Evolutionary conservation across 2,797 vertebrate species (phyloP), one percentile per base, ranked within the genome.

Genomic region (Hylomyscus alleni): DNA sequence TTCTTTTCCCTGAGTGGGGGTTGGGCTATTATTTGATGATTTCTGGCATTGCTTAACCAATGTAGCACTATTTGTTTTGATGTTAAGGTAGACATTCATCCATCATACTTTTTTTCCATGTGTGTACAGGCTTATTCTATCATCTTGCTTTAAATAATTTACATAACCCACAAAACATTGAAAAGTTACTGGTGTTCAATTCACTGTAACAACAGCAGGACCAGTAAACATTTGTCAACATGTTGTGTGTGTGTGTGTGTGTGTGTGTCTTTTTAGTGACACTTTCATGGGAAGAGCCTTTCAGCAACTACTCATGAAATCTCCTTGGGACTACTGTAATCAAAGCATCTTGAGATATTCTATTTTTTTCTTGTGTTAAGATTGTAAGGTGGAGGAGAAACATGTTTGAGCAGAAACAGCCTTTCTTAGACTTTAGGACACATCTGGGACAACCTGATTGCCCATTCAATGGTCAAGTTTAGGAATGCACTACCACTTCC

Each of bases 21-120:
- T 52, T 86, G 88, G 94, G 84, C 76, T 26, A 3, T 50, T 86
- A 89, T 87, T 94, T 93, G 95, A 96, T 24, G 1, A 78, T 83
- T 86, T 97, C 83, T 77, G 87, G 73, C 89, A 95, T 95, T 62
- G 54, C 58, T 73, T 91, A 95, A 95, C 80, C 44, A 89, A 91
- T 62, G 37, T 10, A 76, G 34, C 4, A n/a, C 62, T 60, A 65
- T 40, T 75, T 22, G 10, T 91, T 96, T 83, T 89, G 84, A 90
- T 91, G 80, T 85, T 95, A 95, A 93, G 95, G 92, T 31, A 90
- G 67, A 93, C 47, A 8, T 19, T n/a, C n/a, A 72, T 81, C 83
- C 56, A 40, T 56, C 29, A 17, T 40, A 58, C 22, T 84, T 54
- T 47, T 50, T 31, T 67, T 88, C 11, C 1, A 77, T 67, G 15